Conservation (phyloP, 2,113 vertebrate species). For the Melanocharis versteri region DNA sequence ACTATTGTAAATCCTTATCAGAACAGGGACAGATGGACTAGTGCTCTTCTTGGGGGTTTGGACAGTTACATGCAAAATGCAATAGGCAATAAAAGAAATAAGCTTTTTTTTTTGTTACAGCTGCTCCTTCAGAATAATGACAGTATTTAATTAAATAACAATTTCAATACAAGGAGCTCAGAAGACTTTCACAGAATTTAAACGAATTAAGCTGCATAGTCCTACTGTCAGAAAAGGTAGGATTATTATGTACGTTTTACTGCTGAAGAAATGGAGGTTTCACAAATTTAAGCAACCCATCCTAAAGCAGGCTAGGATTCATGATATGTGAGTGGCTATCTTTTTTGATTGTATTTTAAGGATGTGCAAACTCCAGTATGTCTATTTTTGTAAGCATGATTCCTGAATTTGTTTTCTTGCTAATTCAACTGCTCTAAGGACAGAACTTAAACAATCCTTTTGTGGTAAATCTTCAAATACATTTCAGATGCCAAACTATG, state of each 20-base stretch:
- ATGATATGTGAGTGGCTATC: not conserved
- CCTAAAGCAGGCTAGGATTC: not conserved
- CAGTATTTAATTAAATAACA: not conserved
- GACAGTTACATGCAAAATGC: not conserved
- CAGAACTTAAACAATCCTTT: not conserved
- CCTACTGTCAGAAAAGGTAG: not conserved
- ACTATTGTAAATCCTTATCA: not conserved
- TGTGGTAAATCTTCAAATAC: not conserved
- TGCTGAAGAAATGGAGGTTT: not conserved
- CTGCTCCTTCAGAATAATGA: not conserved
- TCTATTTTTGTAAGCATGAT: not conserved
- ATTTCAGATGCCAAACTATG: not conserved
- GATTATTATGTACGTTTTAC: not conserved
- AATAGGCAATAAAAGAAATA: not conserved
- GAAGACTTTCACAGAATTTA: not conserved
- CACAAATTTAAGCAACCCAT: not conserved
- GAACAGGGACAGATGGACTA: not conserved
- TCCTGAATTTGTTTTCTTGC: not conserved
- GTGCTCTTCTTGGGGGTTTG: not conserved
- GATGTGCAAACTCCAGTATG: not conserved
- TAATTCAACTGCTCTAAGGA: not conserved
- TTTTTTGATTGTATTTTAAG: not conserved
- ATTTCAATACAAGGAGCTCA: not conserved
- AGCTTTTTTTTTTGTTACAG: not conserved
- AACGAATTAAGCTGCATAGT: not conserved